Evolutionary conservation across 1,140 invertebrate genomes (phyloP).

Genomic region (Ephestia elutella): DNA sequence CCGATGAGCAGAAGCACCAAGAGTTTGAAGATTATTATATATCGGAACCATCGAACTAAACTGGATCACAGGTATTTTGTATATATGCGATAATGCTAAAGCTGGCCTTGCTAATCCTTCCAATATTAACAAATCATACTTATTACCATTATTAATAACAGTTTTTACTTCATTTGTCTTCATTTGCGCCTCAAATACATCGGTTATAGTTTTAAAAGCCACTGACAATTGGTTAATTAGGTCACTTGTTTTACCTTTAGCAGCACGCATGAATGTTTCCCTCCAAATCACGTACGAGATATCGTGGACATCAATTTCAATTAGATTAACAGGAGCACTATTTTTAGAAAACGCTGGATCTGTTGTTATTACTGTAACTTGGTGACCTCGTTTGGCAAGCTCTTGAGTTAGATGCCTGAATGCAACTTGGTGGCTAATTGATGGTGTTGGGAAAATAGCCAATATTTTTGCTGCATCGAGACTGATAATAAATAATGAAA

Average conservation of each 20-base stretch:
- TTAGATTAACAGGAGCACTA: conserved; percentile 21
- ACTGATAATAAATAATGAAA: not conserved
- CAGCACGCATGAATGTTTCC: not conserved
- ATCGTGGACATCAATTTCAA: conserved; percentile 28
- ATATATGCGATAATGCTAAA: conserved; percentile 28
- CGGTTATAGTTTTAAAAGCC: not conserved
- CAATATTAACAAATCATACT: conserved; percentile 36
- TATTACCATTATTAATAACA: conserved; percentile 19
- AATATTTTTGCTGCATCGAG: conserved; percentile 54
- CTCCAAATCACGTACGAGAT: conserved; percentile 30
- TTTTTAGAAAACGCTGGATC: conserved; percentile 30
- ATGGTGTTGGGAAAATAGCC: conserved; percentile 55
- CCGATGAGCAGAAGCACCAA: conserved; percentile 30
- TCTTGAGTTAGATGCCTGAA: conserved; percentile 50
- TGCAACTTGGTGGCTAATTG: conserved; percentile 73
- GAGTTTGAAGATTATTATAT: conserved; percentile 15
- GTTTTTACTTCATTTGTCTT: conserved; percentile 23
- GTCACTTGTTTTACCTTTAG: conserved; percentile 7
- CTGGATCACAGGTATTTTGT: conserved; percentile 35
- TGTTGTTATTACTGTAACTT: conserved; percentile 46
- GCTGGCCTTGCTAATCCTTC: conserved; percentile 22
- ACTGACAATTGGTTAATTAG: conserved; percentile 3
- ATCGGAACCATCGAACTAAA: conserved; percentile 33
- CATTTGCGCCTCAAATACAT: conserved; percentile 24
- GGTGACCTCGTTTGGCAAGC: conserved; percentile 60